Conservation (phyloP, 2,113 vertebrate species). For the Channa argus region DNA sequence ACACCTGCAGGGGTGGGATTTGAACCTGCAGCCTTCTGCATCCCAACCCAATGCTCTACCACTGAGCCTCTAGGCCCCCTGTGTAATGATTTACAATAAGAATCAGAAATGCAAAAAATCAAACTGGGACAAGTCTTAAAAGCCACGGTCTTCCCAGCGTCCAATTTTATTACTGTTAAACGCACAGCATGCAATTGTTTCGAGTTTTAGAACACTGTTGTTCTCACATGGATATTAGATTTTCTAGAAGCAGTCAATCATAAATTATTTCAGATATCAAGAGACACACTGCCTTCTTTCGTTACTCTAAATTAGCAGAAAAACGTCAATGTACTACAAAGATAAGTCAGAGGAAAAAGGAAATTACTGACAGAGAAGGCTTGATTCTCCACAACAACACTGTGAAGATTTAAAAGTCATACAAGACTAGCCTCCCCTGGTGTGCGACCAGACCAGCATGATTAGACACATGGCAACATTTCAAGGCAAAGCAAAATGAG, state of each 20-base stretch:
- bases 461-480: constrained; percentile 69
- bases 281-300: not conserved
- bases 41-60: too few relatives aligned
- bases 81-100: constrained; percentile 62
- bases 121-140: constrained; percentile 55
- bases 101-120: constrained; percentile 64
- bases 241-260: constrained; percentile 30
- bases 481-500: constrained; percentile 66
- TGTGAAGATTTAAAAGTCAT: constrained; percentile 62
- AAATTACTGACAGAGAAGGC: constrained; percentile 42
- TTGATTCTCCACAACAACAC: constrained; percentile 43
- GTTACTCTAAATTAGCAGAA: constrained; percentile 26
- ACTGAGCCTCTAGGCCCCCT: not conserved
- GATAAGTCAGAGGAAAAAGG: constrained; percentile 26
- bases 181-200: constrained; percentile 47
- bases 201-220: constrained; percentile 20
- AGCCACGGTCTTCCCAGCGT: constrained; percentile 33
- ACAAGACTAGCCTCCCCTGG: constrained; percentile 24
- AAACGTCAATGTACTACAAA: constrained; percentile 7
- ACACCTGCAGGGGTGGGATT: too few relatives aligned
- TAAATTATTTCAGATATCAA: constrained; percentile 32
- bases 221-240: constrained; percentile 32
- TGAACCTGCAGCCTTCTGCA: too few relatives aligned
- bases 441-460: constrained; percentile 23
- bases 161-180: constrained; percentile 49